phyloP scores from a whole-genome alignment of 2,113 vertebrate genomes.

The Bufo bufo region DNA sequence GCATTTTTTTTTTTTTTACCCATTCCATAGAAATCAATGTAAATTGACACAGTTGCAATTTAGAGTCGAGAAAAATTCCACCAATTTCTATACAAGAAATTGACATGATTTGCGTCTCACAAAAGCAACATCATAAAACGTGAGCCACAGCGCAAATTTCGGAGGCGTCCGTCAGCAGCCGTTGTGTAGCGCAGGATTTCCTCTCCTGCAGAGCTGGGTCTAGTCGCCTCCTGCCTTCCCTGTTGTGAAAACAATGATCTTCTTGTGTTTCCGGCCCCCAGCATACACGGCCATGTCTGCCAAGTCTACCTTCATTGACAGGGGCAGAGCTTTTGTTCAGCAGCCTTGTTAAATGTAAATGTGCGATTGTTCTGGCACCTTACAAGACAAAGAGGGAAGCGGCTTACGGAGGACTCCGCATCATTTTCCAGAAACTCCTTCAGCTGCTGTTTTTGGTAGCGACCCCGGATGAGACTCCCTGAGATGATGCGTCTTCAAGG shows the following conservation, averaged over 20 bases:
- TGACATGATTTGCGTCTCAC: no score
- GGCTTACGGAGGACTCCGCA: no score
- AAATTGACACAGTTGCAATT: not conserved
- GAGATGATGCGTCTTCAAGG: no score
- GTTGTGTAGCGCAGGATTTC: not conserved
- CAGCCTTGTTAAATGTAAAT: not conserved
- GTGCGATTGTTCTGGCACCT: not conserved
- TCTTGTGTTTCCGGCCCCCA: not conserved
- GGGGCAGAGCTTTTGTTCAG: not conserved
- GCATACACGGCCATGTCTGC: not conserved
- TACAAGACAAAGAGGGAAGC: not conserved
- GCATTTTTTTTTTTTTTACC: not conserved
- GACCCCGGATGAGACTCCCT: no score
- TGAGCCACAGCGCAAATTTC: not conserved
- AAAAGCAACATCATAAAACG: no score
- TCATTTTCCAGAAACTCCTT: no score
- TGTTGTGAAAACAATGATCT: not conserved
- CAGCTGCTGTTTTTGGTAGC: no score
- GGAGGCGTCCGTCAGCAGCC: not conserved
- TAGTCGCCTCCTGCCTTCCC: not conserved
- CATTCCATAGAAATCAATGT: not conserved
- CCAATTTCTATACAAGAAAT: no score
- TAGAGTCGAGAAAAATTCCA: no score
- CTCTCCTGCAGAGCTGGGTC: not conserved
- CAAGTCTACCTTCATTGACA: not conserved